Evolutionary conservation across 2,797 vertebrate species (phyloP).

Genomic region (Lithobates pipiens): DNA sequence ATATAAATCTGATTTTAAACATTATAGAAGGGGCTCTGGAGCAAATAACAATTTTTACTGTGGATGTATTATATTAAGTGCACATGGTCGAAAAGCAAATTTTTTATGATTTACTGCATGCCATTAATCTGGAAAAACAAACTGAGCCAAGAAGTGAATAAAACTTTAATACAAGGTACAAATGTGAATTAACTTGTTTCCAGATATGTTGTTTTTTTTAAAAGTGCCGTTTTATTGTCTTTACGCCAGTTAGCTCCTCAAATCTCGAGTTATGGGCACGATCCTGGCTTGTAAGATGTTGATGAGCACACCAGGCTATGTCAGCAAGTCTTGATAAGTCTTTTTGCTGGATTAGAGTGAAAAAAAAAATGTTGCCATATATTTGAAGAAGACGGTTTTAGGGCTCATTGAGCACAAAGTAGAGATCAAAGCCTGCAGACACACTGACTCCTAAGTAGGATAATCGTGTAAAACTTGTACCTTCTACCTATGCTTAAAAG

Average conservation of each 20-base stretch:
- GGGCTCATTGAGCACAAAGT: too few relatives aligned
- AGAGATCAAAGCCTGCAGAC: too few relatives aligned
- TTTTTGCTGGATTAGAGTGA: too few relatives aligned
- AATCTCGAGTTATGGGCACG: too few relatives aligned
- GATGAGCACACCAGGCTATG: too few relatives aligned
- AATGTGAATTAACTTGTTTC: slow-evolving; percentile 35
- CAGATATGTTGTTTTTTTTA: slow-evolving; percentile 14
- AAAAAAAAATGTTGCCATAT: too few relatives aligned
- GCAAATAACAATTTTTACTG: slow-evolving; percentile 14
- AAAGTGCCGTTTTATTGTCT: slow-evolving; percentile 19
- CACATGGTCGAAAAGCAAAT: slow-evolving; percentile 40
- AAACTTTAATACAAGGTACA: slow-evolving; percentile 35
- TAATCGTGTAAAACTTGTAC: too few relatives aligned
- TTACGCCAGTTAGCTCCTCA: background rate
- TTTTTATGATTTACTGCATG: slow-evolving; percentile 39
- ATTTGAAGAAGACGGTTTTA: too few relatives aligned
- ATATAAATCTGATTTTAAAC: slow-evolving; percentile 48
- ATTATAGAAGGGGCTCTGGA: slow-evolving; percentile 42
- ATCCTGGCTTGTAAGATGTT: too few relatives aligned
- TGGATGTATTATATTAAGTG: slow-evolving; percentile 54
- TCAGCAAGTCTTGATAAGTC: too few relatives aligned
- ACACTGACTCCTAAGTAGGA: too few relatives aligned
- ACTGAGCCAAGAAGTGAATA: slow-evolving; percentile 33
- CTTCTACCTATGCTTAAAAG: too few relatives aligned
- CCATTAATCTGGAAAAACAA: slow-evolving; percentile 33